Percentiles rank a stretch among this genome's conserved stretches.
Evolutionary conservation across 2,113 vertebrate species (phyloP).

Genomic region (Oncorhynchus nerka): DNA sequence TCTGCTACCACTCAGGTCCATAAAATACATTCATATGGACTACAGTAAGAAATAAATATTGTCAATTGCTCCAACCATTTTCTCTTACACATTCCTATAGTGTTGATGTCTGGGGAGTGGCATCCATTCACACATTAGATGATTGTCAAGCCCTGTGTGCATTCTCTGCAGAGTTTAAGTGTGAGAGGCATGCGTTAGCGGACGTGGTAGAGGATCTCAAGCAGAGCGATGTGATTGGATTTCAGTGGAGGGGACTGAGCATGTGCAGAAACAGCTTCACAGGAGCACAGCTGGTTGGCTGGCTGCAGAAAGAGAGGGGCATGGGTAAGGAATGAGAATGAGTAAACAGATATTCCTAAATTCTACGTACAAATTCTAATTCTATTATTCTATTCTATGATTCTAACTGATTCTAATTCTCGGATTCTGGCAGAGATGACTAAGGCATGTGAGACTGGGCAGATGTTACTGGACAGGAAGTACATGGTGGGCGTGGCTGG

Average conservation of each 20-base stretch:
- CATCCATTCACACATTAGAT: constrained; percentile 10
- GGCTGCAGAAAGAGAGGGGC: constrained; percentile 63
- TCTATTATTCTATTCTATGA: background rate
- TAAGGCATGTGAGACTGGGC: constrained; percentile 49
- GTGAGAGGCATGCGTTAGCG: constrained; percentile 70
- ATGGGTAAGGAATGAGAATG: constrained; percentile 55
- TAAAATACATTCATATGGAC: background rate
- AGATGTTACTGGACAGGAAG: constrained; percentile 65
- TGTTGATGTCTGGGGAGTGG: background rate
- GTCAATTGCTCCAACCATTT: background rate
- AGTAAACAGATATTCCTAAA: background rate
- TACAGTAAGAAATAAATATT: background rate
- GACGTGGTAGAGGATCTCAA: constrained; percentile 67
- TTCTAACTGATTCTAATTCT: background rate
- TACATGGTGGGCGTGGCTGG: constrained; percentile 59
- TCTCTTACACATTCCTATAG: background rate
- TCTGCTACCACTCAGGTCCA: background rate
- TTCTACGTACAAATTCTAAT: background rate
- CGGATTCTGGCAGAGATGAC: constrained; percentile 42
- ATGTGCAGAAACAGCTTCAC: constrained; percentile 69
- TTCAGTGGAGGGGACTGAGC: constrained; percentile 61
- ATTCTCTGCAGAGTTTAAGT: constrained; percentile 59
- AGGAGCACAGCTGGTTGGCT: constrained; percentile 62
- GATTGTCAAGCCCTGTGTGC: constrained; percentile 11
- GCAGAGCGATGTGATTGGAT: constrained; percentile 63